Conservation (phyloP, 2,888 invertebrate genomes). For the Alsophila aescularia region DNA sequence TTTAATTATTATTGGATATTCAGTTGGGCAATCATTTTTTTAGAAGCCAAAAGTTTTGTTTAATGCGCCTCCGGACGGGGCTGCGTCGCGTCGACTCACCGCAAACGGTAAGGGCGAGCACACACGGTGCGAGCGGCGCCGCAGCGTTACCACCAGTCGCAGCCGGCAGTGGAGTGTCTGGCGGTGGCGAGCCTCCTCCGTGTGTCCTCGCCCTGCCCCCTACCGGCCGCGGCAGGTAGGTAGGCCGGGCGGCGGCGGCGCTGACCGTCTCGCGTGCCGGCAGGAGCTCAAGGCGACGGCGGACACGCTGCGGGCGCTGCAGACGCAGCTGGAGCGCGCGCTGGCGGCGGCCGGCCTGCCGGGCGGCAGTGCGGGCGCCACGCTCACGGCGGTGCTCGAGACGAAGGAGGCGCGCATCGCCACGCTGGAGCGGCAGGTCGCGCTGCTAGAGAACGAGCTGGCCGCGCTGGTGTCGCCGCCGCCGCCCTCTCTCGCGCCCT, state of each 20-base stretch:
- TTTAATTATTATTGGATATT: constrained; percentile 63
- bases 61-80: constrained; percentile 69
- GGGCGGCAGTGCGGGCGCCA: constrained; percentile 84
- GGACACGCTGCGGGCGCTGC: constrained; percentile 92
- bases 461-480: constrained; percentile 78
- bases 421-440: constrained; percentile 93
- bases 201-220: constrained; percentile 16
- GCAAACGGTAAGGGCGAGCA: constrained; percentile 36
- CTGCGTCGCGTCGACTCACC: constrained; percentile 55
- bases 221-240: constrained; percentile 56
- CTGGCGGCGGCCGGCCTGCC: constrained; percentile 86
- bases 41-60: constrained; percentile 67
- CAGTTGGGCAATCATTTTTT: constrained; percentile 69
- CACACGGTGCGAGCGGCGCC: constrained; percentile 18
- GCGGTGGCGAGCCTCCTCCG: constrained; percentile 39
- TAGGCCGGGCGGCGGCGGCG: constrained; percentile 49
- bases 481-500: constrained; percentile 81
- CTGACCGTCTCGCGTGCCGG: constrained; percentile 63
- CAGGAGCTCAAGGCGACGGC: constrained; percentile 94
- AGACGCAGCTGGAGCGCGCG: constrained; percentile 91
- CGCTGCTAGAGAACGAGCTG: constrained; percentile 91
- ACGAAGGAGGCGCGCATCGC: constrained; percentile 94
- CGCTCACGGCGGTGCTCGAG: constrained; percentile 91
- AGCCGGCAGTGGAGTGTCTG: constrained; percentile 1
- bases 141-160: constrained; percentile 1